Evolutionary conservation across 2,113 vertebrate genomes (phyloP), one percentile per base, ranked within the genome.

Genomic region (Gallinago media): DNA sequence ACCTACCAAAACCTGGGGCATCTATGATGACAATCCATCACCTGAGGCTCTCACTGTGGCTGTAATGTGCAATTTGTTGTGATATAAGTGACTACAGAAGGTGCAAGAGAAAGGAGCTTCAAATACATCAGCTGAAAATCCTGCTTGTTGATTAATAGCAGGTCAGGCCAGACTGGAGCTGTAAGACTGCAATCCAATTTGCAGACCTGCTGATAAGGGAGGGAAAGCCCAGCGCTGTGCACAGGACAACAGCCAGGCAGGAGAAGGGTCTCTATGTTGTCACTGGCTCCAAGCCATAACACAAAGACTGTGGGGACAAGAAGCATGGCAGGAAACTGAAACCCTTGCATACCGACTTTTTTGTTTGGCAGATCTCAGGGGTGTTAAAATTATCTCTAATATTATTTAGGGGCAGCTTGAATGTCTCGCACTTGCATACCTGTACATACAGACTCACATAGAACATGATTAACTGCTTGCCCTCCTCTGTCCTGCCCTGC

Each of bases 101-200:
- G 4, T 16, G 25, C 36, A 89, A 54, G 46, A 89, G 22, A 22
- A 8, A 91, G 55, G 21, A 91, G n/a, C 42, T 77, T 38, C 7
- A 4, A 40, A 91, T 22, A 62, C 7, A 84, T 2, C 36, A 36
- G 18, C 36, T 89, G 68, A 89, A 95, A 92, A 89, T 77, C 63
- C 66, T 87, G 19, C n/a, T 77, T 1, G 1, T 46, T 74, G 79
- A 83, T 58, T 62, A 88, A 73, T 1, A 0, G 44, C 36, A 62
- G 68, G 62, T 61, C 34, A 80, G 71, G 58, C 32, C 75, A 92
- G 65, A 73, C 49, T 15, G 10, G 86, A 92, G 68, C 40, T 89
- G 12, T 55, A 63, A 77, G 40, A 77, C 68, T 54, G 68, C 89
- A 96, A 91, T 95, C 68, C 65, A 84, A 46, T 91, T 86, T 91